Evolutionary conservation across 2,113 vertebrate genomes (phyloP).

Genomic region (Falco punctatus): DNA sequence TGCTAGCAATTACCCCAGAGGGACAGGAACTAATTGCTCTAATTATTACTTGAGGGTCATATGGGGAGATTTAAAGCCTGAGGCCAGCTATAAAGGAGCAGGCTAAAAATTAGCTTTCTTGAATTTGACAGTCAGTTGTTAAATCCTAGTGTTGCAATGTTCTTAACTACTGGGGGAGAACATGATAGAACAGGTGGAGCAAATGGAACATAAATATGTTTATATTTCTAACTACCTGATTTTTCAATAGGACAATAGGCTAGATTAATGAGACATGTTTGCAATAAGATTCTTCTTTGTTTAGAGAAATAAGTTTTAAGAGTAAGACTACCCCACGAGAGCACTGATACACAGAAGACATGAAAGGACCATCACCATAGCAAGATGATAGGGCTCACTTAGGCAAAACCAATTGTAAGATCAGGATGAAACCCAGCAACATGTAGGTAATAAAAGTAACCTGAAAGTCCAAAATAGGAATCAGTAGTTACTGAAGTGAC

Average conservation of each 20-base stretch:
- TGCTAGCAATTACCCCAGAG: not conserved
- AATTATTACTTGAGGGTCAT: slow-evolving; percentile 27
- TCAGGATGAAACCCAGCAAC: not conserved
- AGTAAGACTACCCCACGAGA: not conserved
- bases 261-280: not conserved
- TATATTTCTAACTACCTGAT: not conserved
- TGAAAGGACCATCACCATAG: not conserved
- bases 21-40: not conserved
- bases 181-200: not conserved
- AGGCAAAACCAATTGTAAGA: not conserved
- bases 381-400: not conserved
- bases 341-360: not conserved
- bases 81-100: not conserved
- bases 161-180: not conserved
- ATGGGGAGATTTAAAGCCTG: slow-evolving; percentile 7
- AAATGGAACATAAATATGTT: not conserved
- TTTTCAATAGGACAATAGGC: not conserved
- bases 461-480: not conserved
- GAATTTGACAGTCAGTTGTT: not conserved
- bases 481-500: not conserved
- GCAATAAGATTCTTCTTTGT: not conserved
- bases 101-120: not conserved
- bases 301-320: not conserved
- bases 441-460: not conserved
- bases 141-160: not conserved